phyloP scores from a whole-genome alignment of 1,140 invertebrate genomes.

The Caenorhabditis briggsae region DNA sequence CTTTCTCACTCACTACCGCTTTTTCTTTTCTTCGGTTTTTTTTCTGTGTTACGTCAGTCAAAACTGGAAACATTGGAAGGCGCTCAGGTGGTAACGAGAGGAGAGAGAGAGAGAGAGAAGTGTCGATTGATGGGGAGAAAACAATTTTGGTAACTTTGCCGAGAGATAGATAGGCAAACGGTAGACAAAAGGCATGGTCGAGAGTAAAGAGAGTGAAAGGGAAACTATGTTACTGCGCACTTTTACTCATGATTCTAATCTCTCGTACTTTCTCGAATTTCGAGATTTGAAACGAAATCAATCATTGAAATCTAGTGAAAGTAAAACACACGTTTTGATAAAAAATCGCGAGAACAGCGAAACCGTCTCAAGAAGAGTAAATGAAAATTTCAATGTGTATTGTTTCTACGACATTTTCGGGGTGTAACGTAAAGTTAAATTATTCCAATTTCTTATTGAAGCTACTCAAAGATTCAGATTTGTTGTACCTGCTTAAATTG shows the following conservation, averaged over 20 bases:
- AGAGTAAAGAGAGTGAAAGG: not conserved
- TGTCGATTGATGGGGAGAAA: constrained; percentile 23
- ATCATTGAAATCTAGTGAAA: constrained; percentile 5
- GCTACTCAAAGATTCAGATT: too few relatives aligned
- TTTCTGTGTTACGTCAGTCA: constrained; percentile 6
- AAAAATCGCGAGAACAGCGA: too few relatives aligned
- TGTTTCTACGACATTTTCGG: too few relatives aligned
- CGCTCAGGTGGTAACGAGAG: constrained; percentile 36
- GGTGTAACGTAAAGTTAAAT: too few relatives aligned
- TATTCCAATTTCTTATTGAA: too few relatives aligned
- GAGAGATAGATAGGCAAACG: not conserved
- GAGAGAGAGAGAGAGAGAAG: constrained; percentile 10
- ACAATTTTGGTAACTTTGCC: not conserved
- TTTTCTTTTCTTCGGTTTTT: not conserved
- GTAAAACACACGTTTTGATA: not conserved
- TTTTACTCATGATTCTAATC: constrained; percentile 21
- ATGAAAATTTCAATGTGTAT: too few relatives aligned
- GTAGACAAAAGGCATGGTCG: not conserved
- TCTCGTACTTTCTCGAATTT: not conserved
- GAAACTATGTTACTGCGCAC: constrained; percentile 30
- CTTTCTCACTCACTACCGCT: constrained; percentile 9
- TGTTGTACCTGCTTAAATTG: too few relatives aligned
- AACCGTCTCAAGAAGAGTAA: too few relatives aligned
- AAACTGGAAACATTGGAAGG: constrained; percentile 33
- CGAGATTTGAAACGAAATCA: not conserved